Conservation (phyloP, 2,113 vertebrate genomes). For the Ariopsis seemanni region DNA sequence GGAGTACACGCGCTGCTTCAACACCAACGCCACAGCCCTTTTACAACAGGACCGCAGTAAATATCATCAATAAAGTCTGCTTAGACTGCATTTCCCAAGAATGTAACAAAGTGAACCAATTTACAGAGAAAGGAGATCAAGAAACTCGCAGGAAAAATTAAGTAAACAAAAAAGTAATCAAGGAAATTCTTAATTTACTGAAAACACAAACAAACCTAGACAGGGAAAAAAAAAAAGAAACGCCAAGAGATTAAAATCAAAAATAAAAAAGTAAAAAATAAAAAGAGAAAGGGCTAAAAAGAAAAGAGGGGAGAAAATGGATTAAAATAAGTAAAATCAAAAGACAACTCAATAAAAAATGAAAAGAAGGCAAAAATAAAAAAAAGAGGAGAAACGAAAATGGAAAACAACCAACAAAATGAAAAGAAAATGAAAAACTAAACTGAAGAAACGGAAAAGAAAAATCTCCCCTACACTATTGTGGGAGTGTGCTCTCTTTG, state of each 20-base stretch:
- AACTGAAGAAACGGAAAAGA: neutral
- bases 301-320: neutral
- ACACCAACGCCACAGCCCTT: constrained; percentile 27
- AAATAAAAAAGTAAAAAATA: neutral
- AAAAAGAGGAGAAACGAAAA: neutral
- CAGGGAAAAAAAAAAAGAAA: neutral
- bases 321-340: neutral
- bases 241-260: neutral
- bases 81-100: neutral
- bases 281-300: neutral
- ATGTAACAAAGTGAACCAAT: neutral
- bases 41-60: constrained; percentile 10
- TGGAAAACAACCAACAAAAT: constrained; percentile 1
- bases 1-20: constrained; percentile 4
- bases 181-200: neutral
- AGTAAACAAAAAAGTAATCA: neutral
- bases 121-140: neutral
- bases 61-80: constrained; percentile 24
- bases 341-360: neutral
- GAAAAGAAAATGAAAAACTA: neutral
- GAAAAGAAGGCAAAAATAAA: neutral
- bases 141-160: neutral
- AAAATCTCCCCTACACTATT: constrained; percentile 19
- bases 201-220: neutral
- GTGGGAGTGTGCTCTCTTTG: constrained; percentile 16